Evolutionary conservation across 2,113 vertebrate species (phyloP).

Genomic region (Bubalus kerabau): DNA sequence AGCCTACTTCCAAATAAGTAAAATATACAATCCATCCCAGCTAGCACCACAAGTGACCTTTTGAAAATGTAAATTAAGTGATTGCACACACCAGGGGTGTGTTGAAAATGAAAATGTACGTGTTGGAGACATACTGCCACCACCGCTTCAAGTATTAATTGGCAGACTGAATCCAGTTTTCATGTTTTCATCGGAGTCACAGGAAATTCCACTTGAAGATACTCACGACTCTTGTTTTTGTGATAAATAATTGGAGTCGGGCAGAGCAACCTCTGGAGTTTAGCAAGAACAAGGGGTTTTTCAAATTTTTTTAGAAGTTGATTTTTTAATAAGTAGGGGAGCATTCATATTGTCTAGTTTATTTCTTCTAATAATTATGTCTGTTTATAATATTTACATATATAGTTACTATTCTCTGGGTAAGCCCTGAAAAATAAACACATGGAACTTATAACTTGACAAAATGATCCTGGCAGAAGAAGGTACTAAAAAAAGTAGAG

Average conservation of each 20-base stretch:
- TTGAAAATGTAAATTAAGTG: conserved; percentile 68
- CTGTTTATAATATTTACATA: background rate
- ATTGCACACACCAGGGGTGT: conserved; percentile 4
- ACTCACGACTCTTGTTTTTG: background rate
- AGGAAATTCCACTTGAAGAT: background rate
- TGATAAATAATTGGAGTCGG: background rate
- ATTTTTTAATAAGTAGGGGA: conserved; percentile 1
- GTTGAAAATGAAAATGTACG: conserved; percentile 31
- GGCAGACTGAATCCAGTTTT: background rate
- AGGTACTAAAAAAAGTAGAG: background rate
- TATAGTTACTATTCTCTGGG: background rate
- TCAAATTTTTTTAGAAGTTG: background rate
- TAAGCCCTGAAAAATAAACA: background rate
- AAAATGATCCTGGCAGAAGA: background rate
- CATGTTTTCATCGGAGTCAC: background rate
- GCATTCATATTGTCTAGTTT: background rate
- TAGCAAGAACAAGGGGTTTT: background rate
- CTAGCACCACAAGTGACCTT: conserved; percentile 44
- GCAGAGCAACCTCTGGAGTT: background rate
- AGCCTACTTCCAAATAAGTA: conserved; percentile 43
- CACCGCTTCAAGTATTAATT: conserved; percentile 26
- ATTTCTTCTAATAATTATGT: background rate
- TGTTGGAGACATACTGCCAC: background rate
- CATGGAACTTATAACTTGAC: background rate
- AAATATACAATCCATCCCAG: conserved; percentile 32